Evolutionary conservation across 2,113 vertebrate genomes (phyloP), one percentile per base, ranked within the genome.

Genomic region (Eulacestoma nigropectus): DNA sequence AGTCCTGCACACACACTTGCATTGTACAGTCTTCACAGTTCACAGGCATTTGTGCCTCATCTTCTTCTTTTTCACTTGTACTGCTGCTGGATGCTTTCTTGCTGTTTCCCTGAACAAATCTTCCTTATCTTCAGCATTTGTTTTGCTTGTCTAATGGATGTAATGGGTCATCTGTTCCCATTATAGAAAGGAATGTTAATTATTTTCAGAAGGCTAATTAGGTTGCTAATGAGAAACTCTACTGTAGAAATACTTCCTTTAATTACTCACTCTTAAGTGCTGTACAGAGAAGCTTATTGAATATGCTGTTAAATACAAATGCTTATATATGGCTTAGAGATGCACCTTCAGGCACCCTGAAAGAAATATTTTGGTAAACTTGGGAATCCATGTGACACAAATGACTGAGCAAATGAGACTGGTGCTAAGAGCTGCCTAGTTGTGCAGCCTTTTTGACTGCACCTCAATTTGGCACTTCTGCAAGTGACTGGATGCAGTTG

Each of bases 201-300:
- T 98, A 97, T 98, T 98, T 98, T 97, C 96, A 97, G 94, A 95
- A 96, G 86, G 95, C 96, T 97, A 97, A 98, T 98, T 98, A 97
- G 55, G 42, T 95, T 96, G 94, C 89, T 98, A 97, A 97, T 97
- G 96, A 97, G 96, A 97, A 95, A 87, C 89, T 91, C 82, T 81
- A 84, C 87, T 95, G 86, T 87, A 95, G 92, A 97, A 97, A 90
- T 91, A 93, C 92, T 95, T 92, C 83, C 95, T 96, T 97, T 98
- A 98, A 98, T 98, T 98, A 98, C 94, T 97, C 94, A 92, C 93
- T 96, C 88, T 72, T 92, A 95, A 97, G 84, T 97, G 96, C 95
- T 94, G 69, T 93, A 91, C 92, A 78, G 91, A 97, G 81, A 67
- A 88, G 47, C 87, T 87, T 90, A 97, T 91, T 94, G 96, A 97